Conservation (phyloP, 2,797 vertebrate genomes). For the Tokudaia muenninki region DNA sequence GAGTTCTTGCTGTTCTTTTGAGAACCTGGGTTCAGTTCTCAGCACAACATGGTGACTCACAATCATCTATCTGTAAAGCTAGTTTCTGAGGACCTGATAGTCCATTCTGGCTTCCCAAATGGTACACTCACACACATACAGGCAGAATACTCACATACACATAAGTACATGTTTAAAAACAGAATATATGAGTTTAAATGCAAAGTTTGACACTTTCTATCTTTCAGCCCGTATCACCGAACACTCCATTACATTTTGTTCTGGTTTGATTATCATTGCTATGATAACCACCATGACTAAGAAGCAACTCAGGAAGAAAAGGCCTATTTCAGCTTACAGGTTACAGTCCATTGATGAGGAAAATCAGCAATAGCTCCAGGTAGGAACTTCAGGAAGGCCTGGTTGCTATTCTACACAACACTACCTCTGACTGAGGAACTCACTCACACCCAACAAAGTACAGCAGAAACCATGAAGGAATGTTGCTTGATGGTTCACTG, state of each 20-base stretch:
- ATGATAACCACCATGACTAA: background rate
- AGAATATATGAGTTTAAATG: background rate
- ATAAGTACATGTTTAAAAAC: background rate
- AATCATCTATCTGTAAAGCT: background rate
- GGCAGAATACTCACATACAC: background rate
- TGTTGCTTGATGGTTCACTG: background rate
- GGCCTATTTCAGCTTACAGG: background rate
- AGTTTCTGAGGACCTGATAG: background rate
- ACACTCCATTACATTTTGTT: background rate
- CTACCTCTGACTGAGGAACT: background rate
- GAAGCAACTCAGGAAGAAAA: background rate
- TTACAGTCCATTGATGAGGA: background rate
- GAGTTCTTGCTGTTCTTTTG: background rate
- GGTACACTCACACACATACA: no score
- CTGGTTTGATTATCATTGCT: background rate
- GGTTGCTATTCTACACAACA: background rate
- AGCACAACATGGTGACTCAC: background rate
- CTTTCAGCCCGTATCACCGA: background rate
- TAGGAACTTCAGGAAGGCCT: background rate
- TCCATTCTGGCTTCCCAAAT: background rate
- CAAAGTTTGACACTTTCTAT: background rate
- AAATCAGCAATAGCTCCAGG: background rate
- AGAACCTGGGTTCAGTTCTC: background rate
- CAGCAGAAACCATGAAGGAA: background rate
- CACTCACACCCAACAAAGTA: background rate